Evolutionary conservation across 92 coral and sea anemone species (phyloP), one percentile per base, ranked within the genome.

Genomic region (Parazoanthus darwini): DNA sequence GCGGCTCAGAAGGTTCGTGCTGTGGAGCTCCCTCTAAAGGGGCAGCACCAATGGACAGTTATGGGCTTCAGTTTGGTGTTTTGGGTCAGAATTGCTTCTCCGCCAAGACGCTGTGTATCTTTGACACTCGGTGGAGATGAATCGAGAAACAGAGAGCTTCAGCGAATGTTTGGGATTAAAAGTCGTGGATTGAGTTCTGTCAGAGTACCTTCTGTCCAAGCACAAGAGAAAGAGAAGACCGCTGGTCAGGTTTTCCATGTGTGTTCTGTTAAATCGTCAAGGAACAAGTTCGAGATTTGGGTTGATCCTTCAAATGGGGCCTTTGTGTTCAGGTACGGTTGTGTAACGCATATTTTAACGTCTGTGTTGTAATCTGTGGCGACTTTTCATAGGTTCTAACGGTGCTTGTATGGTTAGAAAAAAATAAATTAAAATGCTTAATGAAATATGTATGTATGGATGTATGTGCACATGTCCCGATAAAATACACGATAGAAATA

Each of bases 221-320:
- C 33, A 22, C 80, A 84, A 72, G 87, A 84, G 38, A 84, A 70
- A 14, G 44, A 48, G 43, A 84, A 72, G 58, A 48, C 88, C 0
- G 8, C 50, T 46, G 94, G 88, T 26, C 86, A 88, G 43, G 88
- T 90, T 87, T 85, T 94, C 58, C 99, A 96, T 70, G 86, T 96
- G 86, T 93, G 95, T 67, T 93, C 99, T 35, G 72, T 96, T 87
- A 98, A 98, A 48, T 93, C 97, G 13, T 91, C 93, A 22, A 92
- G 92, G 68, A 91, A 94, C 87, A 87, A 89, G 88, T 95, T 96
- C 85, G 99, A 96, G 79, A 90, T 95, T 29, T 96, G 99, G 99
- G 86, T 89, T 48, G 76, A 87, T 44, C 93, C 94, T 7, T 77
- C 91, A 0, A 87, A 86, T 37, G 91, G 89, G 15, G 88, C 90